Evolutionary conservation across 2,113 vertebrate genomes (phyloP).

Genomic region (Petroica traversi): DNA sequence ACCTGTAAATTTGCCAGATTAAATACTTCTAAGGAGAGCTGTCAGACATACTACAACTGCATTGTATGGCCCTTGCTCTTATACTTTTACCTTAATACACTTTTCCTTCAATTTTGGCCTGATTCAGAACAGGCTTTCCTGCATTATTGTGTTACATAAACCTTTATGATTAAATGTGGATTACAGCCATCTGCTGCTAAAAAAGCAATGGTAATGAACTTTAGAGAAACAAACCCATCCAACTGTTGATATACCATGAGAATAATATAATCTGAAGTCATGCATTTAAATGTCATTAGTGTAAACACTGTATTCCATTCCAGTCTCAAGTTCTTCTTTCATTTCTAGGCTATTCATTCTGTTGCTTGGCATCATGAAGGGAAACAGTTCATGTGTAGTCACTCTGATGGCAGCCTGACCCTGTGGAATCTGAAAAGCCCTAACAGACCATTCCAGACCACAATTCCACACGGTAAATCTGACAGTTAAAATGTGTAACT

Average conservation of each 20-base stretch:
- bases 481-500: background rate
- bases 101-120: background rate
- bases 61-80: background rate
- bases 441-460: slow-evolving; percentile 92
- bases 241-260: background rate
- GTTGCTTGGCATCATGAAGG: slow-evolving; percentile 98
- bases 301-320: background rate
- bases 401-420: slow-evolving; percentile 96
- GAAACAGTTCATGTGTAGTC: slow-evolving; percentile 98
- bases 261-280: background rate
- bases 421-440: slow-evolving; percentile 95
- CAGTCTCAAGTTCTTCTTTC: background rate
- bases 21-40: background rate
- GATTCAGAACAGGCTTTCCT: background rate
- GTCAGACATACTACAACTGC: background rate
- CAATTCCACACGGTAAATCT: slow-evolving; percentile 93
- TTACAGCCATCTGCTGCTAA: background rate
- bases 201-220: background rate
- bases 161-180: background rate
- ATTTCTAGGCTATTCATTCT: slow-evolving; percentile 92
- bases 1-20: background rate
- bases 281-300: background rate
- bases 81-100: background rate
- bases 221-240: background rate
- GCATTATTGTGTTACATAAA: background rate